These are phyloP conservation scores for Panulirus ornatus DNA, from an alignment of 1,140 invertebrate genomes.

Conservation along the genomic window DNA sequence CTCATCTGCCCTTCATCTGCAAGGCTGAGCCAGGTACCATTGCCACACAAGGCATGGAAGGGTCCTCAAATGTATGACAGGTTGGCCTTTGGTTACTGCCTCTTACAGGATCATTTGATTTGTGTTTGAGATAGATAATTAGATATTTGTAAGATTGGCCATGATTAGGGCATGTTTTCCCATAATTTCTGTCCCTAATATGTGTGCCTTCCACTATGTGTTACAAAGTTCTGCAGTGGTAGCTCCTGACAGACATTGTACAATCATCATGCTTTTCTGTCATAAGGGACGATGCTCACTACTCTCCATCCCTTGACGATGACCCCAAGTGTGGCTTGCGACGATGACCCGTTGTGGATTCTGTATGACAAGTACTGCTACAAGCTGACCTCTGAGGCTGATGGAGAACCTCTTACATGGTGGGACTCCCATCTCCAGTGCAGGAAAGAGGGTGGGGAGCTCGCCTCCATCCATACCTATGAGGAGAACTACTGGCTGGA, in stretches of 20 bases:
- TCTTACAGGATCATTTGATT: too few species aligned
- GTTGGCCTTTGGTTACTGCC: not conserved
- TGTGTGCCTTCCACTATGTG: too few species aligned
- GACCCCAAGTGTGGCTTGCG: not conserved
- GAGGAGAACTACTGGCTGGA: conserved; percentile 43
- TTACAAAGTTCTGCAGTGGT: too few species aligned
- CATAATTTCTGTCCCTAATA: too few species aligned
- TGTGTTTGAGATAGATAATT: too few species aligned
- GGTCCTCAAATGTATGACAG: not conserved
- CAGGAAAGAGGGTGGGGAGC: not conserved
- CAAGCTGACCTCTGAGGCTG: conserved; percentile 19
- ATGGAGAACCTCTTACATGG: not conserved
- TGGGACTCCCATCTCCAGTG: conserved; percentile 20
- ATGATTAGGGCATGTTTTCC: too few species aligned
- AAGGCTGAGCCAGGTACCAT: not conserved
- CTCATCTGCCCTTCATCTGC: not conserved
- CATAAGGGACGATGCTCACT: not conserved
- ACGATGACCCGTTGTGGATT: not conserved
- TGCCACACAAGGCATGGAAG: not conserved
- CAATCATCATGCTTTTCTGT: not conserved
- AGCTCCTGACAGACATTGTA: not conserved
- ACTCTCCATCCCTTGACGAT: not conserved
- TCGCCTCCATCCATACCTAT: conserved; percentile 11
- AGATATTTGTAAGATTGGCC: too few species aligned
- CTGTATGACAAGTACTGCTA: conserved; percentile 35